Percentiles rank a stretch among this genome's conserved stretches.
Conservation (phyloP, 2,113 vertebrate species). For the Delphinus delphis region DNA sequence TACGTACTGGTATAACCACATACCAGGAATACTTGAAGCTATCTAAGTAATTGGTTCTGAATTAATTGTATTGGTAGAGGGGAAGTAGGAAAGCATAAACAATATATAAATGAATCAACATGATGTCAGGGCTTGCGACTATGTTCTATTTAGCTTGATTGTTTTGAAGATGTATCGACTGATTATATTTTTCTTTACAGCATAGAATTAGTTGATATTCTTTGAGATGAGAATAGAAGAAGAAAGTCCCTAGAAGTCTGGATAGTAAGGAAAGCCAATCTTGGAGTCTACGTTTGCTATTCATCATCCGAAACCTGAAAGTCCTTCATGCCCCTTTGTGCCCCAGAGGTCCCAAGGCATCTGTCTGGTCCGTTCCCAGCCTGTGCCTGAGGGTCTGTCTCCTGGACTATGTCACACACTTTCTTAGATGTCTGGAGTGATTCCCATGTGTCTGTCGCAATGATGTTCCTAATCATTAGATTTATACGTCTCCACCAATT, state of each 20-base stretch:
- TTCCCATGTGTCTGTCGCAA: neutral
- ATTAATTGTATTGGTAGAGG: neutral
- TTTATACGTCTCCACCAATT: neutral
- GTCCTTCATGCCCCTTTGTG: neutral
- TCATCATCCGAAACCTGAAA: neutral
- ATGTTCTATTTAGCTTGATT: neutral
- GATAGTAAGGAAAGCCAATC: neutral
- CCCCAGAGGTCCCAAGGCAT: neutral
- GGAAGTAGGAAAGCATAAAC: neutral
- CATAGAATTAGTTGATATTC: neutral
- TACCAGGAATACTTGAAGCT: neutral
- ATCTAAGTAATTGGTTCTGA: conserved; percentile 12
- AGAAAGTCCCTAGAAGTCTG: neutral
- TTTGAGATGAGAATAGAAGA: neutral
- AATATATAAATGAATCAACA: neutral
- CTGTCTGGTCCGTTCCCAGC: neutral
- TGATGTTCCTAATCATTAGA: neutral
- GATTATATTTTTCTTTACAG: neutral
- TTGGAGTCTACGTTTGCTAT: neutral
- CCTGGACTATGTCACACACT: neutral
- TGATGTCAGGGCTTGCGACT: neutral
- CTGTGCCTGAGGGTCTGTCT: neutral
- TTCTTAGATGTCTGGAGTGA: neutral
- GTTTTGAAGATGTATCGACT: neutral
- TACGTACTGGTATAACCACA: neutral